A percentile compares a stretch with the other conserved stretches of the same genome.
Evolutionary conservation across 1,140 invertebrate genomes (phyloP).

Genomic region (Ceratosolen fusciceps): DNA sequence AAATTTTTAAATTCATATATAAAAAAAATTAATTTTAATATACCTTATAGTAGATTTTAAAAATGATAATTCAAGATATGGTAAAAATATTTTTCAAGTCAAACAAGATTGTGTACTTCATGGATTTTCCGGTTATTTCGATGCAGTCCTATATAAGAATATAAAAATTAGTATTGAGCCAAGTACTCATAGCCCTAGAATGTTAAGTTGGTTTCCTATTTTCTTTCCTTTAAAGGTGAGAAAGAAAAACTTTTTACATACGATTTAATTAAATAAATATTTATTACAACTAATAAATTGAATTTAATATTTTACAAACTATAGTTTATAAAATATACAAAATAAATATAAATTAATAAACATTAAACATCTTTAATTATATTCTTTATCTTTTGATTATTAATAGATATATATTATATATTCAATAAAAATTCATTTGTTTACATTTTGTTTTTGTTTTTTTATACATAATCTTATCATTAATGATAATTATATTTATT

Average conservation of each 20-base stretch:
- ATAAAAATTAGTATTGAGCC: constrained; percentile 92
- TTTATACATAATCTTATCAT: too few relatives aligned
- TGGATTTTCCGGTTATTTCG: constrained; percentile 97
- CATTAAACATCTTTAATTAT: constrained; percentile 24
- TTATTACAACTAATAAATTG: too few relatives aligned
- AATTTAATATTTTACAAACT: not conserved
- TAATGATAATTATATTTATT: too few relatives aligned
- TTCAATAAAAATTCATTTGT: too few relatives aligned
- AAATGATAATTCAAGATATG: constrained; percentile 85
- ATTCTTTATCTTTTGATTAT: too few relatives aligned
- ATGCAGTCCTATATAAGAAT: constrained; percentile 87
- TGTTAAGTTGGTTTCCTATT: constrained; percentile 98
- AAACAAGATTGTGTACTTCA: constrained; percentile 86
- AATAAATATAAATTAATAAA: constrained; percentile 12
- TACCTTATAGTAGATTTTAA: constrained; percentile 57
- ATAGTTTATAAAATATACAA: not conserved
- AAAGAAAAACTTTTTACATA: not conserved
- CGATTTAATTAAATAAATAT: too few relatives aligned
- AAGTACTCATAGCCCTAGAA: constrained; percentile 86
- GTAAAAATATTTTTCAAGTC: constrained; percentile 79
- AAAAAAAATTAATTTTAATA: constrained; percentile 9
- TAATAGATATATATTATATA: too few relatives aligned
- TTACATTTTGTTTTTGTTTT: too few relatives aligned
- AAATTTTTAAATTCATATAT: constrained; percentile 20
- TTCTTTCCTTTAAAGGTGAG: constrained; percentile 90